phyloP scores from a whole-genome alignment of 2,888 invertebrate species.

The Trachelus troglodyta region DNA sequence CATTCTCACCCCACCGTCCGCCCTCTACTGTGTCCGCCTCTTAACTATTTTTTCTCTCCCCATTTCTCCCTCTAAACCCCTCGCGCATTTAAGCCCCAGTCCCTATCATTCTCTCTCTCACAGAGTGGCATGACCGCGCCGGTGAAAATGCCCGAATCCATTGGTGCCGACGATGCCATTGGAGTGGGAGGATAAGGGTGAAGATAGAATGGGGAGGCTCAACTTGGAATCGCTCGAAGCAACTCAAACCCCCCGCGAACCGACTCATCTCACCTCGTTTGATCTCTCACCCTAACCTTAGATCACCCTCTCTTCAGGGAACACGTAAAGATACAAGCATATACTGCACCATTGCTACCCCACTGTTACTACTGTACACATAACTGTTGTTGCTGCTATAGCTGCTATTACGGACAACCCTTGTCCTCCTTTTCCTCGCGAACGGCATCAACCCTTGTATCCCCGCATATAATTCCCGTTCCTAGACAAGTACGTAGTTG shows the following conservation, averaged over 20 bases:
- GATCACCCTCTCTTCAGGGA: background rate
- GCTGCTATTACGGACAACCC: too few relatives aligned
- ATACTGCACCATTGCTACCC: too few relatives aligned
- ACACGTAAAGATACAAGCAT: constrained; percentile 2
- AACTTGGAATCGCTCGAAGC: constrained; percentile 45
- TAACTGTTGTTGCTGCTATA: too few relatives aligned
- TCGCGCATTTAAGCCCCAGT: constrained; percentile 9
- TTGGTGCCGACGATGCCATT: constrained; percentile 16
- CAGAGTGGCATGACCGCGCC: constrained; percentile 15
- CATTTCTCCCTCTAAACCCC: constrained; percentile 36
- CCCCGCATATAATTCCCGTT: too few relatives aligned
- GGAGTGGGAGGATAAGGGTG: too few relatives aligned
- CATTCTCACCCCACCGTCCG: constrained; percentile 62
- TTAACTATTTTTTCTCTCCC: constrained; percentile 64
- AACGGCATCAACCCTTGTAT: too few relatives aligned
- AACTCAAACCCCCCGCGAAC: constrained; percentile 17
- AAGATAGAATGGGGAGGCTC: constrained; percentile 27
- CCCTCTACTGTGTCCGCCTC: constrained; percentile 64
- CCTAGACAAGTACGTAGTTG: too few relatives aligned
- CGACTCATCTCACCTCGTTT: constrained; percentile 17
- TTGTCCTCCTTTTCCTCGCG: too few relatives aligned
- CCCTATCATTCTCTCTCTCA: constrained; percentile 3
- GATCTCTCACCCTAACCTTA: constrained; percentile 7
- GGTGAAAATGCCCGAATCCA: constrained; percentile 61
- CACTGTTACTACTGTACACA: too few relatives aligned